A percentile compares a stretch with the other conserved stretches of the same genome.
Evolutionary conservation across 2,888 invertebrate genomes (phyloP).

Genomic region (Acrobeloides nanus): DNA sequence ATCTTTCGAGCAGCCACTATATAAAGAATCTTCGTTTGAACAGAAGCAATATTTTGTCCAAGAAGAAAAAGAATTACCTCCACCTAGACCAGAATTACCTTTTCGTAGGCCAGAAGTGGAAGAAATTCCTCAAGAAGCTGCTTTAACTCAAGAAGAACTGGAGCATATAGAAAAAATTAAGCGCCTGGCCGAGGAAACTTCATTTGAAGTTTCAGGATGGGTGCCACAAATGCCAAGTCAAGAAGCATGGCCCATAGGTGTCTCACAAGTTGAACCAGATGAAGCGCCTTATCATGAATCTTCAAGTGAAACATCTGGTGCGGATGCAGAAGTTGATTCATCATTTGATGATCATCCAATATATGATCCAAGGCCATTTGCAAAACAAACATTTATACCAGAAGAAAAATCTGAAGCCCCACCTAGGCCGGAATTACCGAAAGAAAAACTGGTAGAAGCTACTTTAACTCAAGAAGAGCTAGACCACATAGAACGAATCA

Average conservation of each 20-base stretch:
- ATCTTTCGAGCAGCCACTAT: too few relatives aligned
- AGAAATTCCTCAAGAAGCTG: too few relatives aligned
- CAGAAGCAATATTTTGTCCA: too few relatives aligned
- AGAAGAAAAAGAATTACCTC: too few relatives aligned
- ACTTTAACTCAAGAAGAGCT: slow-evolving; percentile 31
- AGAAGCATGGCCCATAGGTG: too few relatives aligned
- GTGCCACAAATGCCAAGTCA: too few relatives aligned
- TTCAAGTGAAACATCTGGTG: slow-evolving; percentile 4
- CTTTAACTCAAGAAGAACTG: slow-evolving; percentile 26
- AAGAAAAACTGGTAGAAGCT: slow-evolving; percentile 2
- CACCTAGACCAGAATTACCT: too few relatives aligned
- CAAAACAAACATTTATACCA: neutral
- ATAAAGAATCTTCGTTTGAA: too few relatives aligned
- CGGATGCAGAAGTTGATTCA: slow-evolving; percentile 5
- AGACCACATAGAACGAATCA: slow-evolving; percentile 23
- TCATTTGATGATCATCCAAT: slow-evolving; percentile 6
- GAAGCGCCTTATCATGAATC: too few relatives aligned
- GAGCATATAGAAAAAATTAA: slow-evolving; percentile 26
- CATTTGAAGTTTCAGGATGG: slow-evolving; percentile 7
- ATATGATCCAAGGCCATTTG: slow-evolving; percentile 5
- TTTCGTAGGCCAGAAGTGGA: too few relatives aligned
- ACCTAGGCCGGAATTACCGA: slow-evolving; percentile 9
- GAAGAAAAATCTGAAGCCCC: neutral
- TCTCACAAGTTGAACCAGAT: too few relatives aligned
- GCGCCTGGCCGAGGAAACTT: slow-evolving; percentile 20